phyloP scores from a whole-genome alignment of 2,888 invertebrate genomes.

The Synanthedon vespiformis region DNA sequence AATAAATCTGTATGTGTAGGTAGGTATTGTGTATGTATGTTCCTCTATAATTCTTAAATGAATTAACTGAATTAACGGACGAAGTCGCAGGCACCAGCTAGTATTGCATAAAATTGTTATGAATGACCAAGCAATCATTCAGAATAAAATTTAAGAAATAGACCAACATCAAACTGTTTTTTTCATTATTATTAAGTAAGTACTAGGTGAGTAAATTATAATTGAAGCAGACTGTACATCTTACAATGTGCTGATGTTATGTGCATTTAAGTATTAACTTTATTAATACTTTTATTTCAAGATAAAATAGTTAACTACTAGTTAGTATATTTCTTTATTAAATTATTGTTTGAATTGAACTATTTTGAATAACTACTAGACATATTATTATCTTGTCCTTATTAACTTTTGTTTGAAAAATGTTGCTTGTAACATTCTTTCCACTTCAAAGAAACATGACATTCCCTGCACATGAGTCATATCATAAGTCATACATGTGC shows the following conservation, averaged over 20 bases:
- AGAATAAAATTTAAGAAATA: too few species aligned
- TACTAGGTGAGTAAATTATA: background rate
- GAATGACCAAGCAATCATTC: too few species aligned
- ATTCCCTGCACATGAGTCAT: slow-evolving; percentile 15
- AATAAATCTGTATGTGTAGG: too few species aligned
- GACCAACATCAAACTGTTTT: background rate
- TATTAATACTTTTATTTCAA: background rate
- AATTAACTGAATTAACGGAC: too few species aligned
- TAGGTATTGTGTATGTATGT: too few species aligned
- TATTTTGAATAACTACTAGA: background rate
- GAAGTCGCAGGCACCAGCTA: too few species aligned
- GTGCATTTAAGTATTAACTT: background rate
- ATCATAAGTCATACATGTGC: background rate
- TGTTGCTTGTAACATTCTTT: too few species aligned
- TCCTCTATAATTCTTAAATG: too few species aligned
- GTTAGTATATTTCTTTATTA: background rate
- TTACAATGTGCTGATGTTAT: background rate
- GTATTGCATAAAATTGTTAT: too few species aligned
- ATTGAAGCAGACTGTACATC: background rate
- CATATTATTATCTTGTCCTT: background rate
- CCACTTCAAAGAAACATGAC: slow-evolving; percentile 1
- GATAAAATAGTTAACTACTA: background rate
- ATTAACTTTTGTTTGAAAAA: too few species aligned
- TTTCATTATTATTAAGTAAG: background rate
- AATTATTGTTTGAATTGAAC: background rate